Evolutionary conservation across 2,797 vertebrate species (phyloP).

Genomic region (Alosa sapidissima): DNA sequence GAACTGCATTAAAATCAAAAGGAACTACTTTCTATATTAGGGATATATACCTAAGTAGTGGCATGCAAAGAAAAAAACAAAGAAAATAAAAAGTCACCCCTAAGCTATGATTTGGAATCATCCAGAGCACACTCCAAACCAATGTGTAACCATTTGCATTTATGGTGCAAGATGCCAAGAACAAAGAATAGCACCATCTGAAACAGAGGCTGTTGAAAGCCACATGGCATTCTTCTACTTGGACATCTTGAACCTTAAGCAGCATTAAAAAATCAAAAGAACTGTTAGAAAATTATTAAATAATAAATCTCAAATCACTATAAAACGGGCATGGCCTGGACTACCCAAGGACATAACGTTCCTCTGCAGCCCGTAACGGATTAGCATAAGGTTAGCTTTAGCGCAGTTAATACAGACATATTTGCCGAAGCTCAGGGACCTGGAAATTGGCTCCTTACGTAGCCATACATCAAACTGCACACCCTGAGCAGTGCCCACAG

Average conservation of each 20-base stretch:
- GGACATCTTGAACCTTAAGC: not conserved
- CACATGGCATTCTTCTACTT: not conserved
- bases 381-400: slow-evolving; percentile 21
- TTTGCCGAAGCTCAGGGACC: slow-evolving; percentile 4
- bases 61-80: not conserved
- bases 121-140: not conserved
- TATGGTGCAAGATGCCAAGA: not conserved
- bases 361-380: not conserved
- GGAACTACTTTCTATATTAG: not conserved
- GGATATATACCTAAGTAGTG: not conserved
- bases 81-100: not conserved
- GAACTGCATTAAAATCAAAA: not conserved
- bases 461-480: slow-evolving; percentile 15
- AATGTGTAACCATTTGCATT: not conserved
- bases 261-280: not conserved
- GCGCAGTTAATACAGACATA: slow-evolving; percentile 6
- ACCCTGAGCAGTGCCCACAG: slow-evolving; percentile 7
- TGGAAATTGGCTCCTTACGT: slow-evolving; percentile 22
- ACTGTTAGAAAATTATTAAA: slow-evolving; percentile 16
- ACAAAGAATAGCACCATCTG: not conserved
- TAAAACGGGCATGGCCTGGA: not conserved
- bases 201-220: not conserved
- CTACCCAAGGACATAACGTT: slow-evolving; percentile 16
- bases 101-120: not conserved
- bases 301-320: slow-evolving; percentile 6